Evolutionary conservation across 92 coral and sea anemone species (phyloP), one percentile per base, ranked within the genome.

Genomic region (Plumapathes pennacea): DNA sequence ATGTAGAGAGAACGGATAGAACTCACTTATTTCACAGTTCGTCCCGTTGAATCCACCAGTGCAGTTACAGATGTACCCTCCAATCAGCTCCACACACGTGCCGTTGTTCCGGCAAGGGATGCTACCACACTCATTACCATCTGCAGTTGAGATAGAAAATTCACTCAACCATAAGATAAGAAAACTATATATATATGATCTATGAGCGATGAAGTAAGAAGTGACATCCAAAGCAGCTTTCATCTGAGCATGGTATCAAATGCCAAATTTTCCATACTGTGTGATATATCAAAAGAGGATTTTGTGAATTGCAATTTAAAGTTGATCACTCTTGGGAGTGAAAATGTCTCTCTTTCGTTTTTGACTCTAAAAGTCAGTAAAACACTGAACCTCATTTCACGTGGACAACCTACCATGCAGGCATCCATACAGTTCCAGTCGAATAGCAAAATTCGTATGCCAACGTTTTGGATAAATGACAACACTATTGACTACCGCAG

Each of bases 351-450:
- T 36, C n/a, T 36, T 9, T 36, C n/a, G 9, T n/a, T n/a, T n/a
- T 9, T 36, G n/a, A 9, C 41, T 36, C 10, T 9, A 9, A 36
- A 9, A 36, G 10, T 9, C 10, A 9, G 10, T 9, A 9, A 36
- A 9, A 36, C 10, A 9, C n/a, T 36, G 9, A 36, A 9, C 41
- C 41, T 36, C 18, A 50, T 22, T 9, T 12, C 23, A 31, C n/a
- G n/a, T n/a, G n/a, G n/a, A n/a, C n/a, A n/a, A n/a, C 70, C 34
- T 25, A 81, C 95, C 95, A 45, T 85, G 82, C 2, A 76, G 34
- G 66, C 95, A 86, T 7, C 95, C 95, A 46, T 82, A 86, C 31
- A 86, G 75, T 53, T 86, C 95, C 11, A 86, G 37, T 33, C 95
- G 56, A 1, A 86, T 54, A 2, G 95, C 95, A 73, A 86, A 83